Evolutionary conservation across 92 coral and sea anemone species (phyloP), one percentile per base, ranked within the genome.

Genomic region (Zoanthus gigantus): DNA sequence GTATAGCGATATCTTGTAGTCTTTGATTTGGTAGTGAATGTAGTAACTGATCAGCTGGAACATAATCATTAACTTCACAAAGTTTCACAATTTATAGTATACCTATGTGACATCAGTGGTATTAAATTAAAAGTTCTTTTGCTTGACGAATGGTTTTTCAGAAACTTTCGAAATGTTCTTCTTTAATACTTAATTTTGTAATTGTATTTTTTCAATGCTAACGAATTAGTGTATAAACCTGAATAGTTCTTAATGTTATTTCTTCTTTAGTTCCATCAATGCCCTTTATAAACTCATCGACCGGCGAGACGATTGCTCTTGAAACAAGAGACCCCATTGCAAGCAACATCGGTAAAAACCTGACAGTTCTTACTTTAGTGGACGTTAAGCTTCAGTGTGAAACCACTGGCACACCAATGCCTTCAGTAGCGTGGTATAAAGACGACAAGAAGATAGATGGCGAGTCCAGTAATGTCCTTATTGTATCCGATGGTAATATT

Each of bases 311-410:
- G 61, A 29, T 81, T 16, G 60, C 85, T 2, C 85, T 81, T 42
- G 75, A 81, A 48, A 81, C 85, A 65, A 66, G 85, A 31, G 75
- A 81, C 46, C 75, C 93, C 17, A 82, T 95, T 16, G 82, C 72
- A 65, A 86, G 92, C 12, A 66, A 76, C 15, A 85, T 95, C 45
- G 98, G 98, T 17, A 92, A 90, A 75, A 90, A 90, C 82, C 61
- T 95, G 4, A 89, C 90, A 23, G 89, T 95, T 52, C 95, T 95
- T 46, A 91, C 85, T 30, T 85, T 88, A 12, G 81, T 89, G 69
- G 90, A 88, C 57, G 87, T 97, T 17, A 88, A 88, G 11, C n/a
- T 97, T 8, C 85, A 58, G 63, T 97, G 99, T 89, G 74, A 89
- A 54, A 91, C 92, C 77, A 67, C 28, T 46, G 99, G 98, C 4